phyloP scores from a whole-genome alignment of 2,797 vertebrate genomes.

The Thaleichthys pacificus region DNA sequence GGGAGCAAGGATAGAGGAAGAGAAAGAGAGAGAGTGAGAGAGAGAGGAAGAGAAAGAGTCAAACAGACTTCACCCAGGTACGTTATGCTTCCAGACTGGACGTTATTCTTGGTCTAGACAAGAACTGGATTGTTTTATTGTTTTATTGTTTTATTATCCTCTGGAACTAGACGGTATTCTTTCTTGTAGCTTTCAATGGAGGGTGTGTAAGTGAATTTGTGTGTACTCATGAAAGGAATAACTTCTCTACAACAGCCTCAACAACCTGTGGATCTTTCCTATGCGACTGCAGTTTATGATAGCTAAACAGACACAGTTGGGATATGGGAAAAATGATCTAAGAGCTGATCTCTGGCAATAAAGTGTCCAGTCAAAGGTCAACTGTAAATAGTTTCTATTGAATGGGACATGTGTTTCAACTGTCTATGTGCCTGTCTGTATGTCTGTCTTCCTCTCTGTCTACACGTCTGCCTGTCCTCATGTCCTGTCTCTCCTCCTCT shows the following conservation, averaged over 20 bases:
- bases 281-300: neutral
- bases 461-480: neutral
- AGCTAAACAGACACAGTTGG: slow-evolving; percentile 39
- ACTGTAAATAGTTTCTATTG: slow-evolving; percentile 71
- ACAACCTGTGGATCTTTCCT: slow-evolving; percentile 64
- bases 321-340: slow-evolving; percentile 46
- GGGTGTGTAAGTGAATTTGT: neutral
- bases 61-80: slow-evolving; percentile 55
- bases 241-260: slow-evolving; percentile 29
- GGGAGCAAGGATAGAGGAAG: slow-evolving; percentile 28
- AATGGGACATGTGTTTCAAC: slow-evolving; percentile 54
- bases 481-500: slow-evolving; percentile 11
- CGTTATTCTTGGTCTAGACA: slow-evolving; percentile 22
- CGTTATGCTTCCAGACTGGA: slow-evolving; percentile 47
- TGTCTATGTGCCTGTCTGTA: neutral
- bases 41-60: slow-evolving; percentile 20
- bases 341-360: slow-evolving; percentile 45
- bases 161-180: slow-evolving; percentile 23
- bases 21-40: slow-evolving; percentile 49
- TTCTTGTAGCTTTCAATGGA: slow-evolving; percentile 21
- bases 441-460: slow-evolving; percentile 5
- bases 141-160: slow-evolving; percentile 51
- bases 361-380: slow-evolving; percentile 73
- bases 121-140: slow-evolving; percentile 34
- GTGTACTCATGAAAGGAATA: neutral